These are phyloP conservation scores for Conistra vaccinii DNA, from an alignment of 2,888 invertebrate species.

Conservation along the genomic window DNA sequence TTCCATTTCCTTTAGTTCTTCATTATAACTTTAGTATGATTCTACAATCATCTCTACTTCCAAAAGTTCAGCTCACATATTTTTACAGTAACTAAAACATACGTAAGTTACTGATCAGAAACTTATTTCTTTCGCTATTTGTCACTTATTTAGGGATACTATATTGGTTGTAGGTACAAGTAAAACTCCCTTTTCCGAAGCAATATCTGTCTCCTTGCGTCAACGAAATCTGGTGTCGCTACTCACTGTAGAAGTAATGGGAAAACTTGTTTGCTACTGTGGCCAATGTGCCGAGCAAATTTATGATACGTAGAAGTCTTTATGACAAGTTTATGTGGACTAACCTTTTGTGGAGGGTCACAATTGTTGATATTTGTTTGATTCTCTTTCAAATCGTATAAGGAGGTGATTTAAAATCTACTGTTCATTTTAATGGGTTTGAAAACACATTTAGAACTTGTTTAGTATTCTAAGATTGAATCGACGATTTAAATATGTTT, in stretches of 20 bases:
- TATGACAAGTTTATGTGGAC: conserved; percentile 68
- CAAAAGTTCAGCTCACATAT: neutral
- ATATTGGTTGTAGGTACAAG: conserved; percentile 32
- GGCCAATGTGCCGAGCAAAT: conserved; percentile 67
- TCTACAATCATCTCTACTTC: neutral
- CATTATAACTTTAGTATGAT: neutral
- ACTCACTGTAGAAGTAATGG: conserved; percentile 78
- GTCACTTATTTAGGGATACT: conserved; percentile 41
- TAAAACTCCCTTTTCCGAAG: conserved; percentile 29
- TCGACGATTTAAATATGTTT: conserved; percentile 8
- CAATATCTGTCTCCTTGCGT: conserved; percentile 57
- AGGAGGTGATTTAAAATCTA: conserved; percentile 39
- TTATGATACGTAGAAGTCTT: conserved; percentile 66
- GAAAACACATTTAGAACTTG: conserved; percentile 35
- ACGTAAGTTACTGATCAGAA: conserved; percentile 15
- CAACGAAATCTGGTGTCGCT: conserved; percentile 67
- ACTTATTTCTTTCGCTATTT: conserved; percentile 24
- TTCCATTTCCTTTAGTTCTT: neutral
- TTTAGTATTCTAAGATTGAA: conserved; percentile 35
- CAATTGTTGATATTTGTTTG: conserved; percentile 59
- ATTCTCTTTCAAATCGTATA: conserved; percentile 28
- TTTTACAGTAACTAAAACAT: conserved; percentile 4
- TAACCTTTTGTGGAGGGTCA: conserved; percentile 63
- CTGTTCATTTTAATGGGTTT: conserved; percentile 25
- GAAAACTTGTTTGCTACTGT: conserved; percentile 82